Evolutionary conservation across 2,888 invertebrate genomes (phyloP), one percentile per base, ranked within the genome.

Genomic region (Hemistola chrysoprasaria): DNA sequence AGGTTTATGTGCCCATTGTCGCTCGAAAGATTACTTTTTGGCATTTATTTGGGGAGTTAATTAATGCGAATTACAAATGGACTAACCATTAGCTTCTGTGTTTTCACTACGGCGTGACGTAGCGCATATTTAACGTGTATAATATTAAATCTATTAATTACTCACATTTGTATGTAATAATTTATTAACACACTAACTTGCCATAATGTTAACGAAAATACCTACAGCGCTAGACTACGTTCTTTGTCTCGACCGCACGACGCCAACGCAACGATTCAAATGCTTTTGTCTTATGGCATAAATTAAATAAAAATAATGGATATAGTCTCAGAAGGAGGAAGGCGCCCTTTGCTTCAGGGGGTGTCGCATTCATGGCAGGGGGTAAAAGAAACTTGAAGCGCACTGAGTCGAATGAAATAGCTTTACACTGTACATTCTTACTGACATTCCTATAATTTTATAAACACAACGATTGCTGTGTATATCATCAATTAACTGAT

Each of bases 1-100:
- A 77, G 77, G 76, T 74, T 72, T 72, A 69, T 71, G 68, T 67
- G 63, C 56, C 73, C 74, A 71, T 71, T 73, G 73, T 74, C 69
- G 61, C 72, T 56, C 65, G 59, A 67, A 71, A 75, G 68, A 71
- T 71, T 75, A 75, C 74, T 75, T 78, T 78, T 77, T 70, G 65
- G 67, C 65, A 68, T 73, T 71, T 63, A 71, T 68, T 68, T 60
- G 59, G 62, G 65, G 44, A 54, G 59, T 70, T 73, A 78, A 78
- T 78, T 77, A 76, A 77, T 77, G 70, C 71, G 71, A 68, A 71
- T 73, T 66, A 66, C 64, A 66, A 68, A 70, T 66, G 63, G 59
- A 45, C 59, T 53, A 62, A 62, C 59, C 56, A 59, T 58, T 54
- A 61, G 54, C 53, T 47, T 50, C 50, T 54, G 47, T 59, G 42